Base-by-base conservation (phyloP, 2,888 invertebrate species). In the Phyllotreta striolata region DNA sequence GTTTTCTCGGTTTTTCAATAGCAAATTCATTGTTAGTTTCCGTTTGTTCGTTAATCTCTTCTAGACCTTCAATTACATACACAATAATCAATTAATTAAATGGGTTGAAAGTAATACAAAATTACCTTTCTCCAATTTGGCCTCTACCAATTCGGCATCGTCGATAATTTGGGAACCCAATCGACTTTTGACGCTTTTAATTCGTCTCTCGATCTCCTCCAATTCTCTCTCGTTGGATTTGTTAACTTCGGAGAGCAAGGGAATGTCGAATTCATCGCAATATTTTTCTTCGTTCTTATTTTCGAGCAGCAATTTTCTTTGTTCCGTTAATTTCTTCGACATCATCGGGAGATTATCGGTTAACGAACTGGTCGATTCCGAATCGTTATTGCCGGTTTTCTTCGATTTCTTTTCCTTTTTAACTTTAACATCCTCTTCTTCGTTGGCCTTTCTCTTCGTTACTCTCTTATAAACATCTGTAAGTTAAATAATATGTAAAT, bases 131-230 rank as follows among this genome's bases (percentile, higher is more conserved):
- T 70, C 89, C 46, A 87, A 87, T 69, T 87, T 85, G 37, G 89
- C 84, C 78, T 88, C 88, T 77, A 73, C 73, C 51, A 66, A 54
- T 52, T 73, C 74, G 66, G 70, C 70, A 8, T 74, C 70, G n/a
- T 86, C 77, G 55, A 77, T 67, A 62, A 84, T 76, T 5, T 24
- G 24, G 24, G 24, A 24, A 24, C 84, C 84, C 63, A 86, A 76
- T 67, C 86, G 82, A 68, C 81, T 84, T 73, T 85, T 85, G 7
- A 85, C 85, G 60, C 79, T 84, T 70, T 81, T 83, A 56, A 90
- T 89, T 79, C 88, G 88, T 67, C 85, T 86, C 80, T 90, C 89
- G 70, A 89, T 86, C 71, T 84, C 83, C 34, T 83, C 81, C 58
- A 86, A 76, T 71, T 85, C 84, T 8, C 81, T 81, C 40, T 85